Percentiles rank a stretch among this genome's conserved stretches.
Evolutionary conservation across 2,113 vertebrate species (phyloP).

Genomic region (Eurypyga helias): DNA sequence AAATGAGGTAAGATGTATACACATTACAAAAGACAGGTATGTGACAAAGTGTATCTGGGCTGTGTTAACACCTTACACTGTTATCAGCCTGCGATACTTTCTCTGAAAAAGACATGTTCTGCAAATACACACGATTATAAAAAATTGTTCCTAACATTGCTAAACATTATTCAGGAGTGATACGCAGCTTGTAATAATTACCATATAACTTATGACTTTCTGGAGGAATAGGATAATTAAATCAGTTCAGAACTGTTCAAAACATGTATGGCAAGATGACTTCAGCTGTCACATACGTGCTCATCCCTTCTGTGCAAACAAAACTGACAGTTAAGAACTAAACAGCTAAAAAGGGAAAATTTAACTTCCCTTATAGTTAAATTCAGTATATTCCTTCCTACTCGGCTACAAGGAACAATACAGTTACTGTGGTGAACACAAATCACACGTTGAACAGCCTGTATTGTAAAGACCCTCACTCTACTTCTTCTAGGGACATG

Average conservation of each 20-base stretch:
- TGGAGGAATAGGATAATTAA: neutral
- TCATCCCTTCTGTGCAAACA: neutral
- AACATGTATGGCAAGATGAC: neutral
- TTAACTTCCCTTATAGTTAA: neutral
- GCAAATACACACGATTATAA: neutral
- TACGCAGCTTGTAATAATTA: neutral
- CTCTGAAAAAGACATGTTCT: neutral
- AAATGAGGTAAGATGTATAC: neutral
- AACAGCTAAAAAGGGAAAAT: neutral
- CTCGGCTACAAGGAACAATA: neutral
- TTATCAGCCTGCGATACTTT: neutral
- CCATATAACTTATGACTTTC: neutral
- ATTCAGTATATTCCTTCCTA: neutral
- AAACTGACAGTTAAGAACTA: neutral
- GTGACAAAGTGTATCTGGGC: neutral
- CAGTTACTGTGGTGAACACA: neutral
- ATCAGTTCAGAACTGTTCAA: neutral
- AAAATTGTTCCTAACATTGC: neutral
- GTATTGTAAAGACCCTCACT: neutral
- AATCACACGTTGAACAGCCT: neutral
- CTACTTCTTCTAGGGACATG: neutral
- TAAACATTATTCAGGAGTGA: neutral
- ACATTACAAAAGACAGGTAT: neutral
- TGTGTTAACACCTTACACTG: neutral
- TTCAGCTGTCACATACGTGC: neutral